phyloP scores from a whole-genome alignment of 2,797 vertebrate species.

The Petrocephalus schoutedeni region DNA sequence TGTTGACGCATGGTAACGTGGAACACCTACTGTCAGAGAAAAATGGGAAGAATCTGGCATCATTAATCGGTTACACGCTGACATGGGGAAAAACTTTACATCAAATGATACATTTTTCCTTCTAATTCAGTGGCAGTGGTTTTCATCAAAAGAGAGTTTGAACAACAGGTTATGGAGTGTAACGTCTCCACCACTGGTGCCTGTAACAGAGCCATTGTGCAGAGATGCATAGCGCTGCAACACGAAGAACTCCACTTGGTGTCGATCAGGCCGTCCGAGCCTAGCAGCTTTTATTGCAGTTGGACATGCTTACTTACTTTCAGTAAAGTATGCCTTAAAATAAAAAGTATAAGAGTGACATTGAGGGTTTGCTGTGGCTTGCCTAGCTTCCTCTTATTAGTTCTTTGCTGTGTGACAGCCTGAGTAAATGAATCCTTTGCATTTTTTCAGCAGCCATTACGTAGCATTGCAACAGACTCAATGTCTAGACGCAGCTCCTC shows the following conservation, averaged over 20 bases:
- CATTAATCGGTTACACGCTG: slow-evolving; percentile 23
- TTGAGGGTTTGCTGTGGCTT: background rate
- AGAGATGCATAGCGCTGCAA: background rate
- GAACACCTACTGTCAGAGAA: slow-evolving; percentile 39
- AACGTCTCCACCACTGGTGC: background rate
- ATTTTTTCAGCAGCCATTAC: background rate
- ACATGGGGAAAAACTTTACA: background rate
- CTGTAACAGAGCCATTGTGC: background rate
- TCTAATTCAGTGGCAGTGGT: background rate
- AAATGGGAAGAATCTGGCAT: slow-evolving; percentile 53
- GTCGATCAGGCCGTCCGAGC: background rate
- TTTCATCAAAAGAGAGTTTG: background rate
- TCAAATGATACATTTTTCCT: background rate
- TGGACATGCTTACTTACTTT: background rate
- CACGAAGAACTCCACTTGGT: background rate
- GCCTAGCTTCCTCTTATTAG: background rate
- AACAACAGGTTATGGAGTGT: background rate
- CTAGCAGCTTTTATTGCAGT: background rate
- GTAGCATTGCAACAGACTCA: background rate
- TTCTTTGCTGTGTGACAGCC: background rate
- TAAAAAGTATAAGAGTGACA: background rate
- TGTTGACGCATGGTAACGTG: slow-evolving; percentile 47
- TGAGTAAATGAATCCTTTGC: background rate
- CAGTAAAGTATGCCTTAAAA: background rate
- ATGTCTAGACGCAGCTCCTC: background rate